phyloP scores from a whole-genome alignment of 2,113 vertebrate genomes.

The Microtus richardsoni region DNA sequence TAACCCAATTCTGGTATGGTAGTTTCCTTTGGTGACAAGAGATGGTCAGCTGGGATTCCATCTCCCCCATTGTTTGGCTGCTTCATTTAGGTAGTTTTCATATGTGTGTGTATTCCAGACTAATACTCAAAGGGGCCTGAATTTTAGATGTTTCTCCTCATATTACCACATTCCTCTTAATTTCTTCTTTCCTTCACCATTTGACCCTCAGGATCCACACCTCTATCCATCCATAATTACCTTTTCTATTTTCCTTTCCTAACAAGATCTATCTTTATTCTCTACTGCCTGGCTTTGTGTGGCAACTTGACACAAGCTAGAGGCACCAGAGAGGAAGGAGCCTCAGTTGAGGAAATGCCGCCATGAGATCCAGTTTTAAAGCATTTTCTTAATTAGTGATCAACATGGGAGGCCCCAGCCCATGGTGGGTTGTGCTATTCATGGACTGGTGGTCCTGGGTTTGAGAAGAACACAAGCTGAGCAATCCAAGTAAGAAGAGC shows the following conservation, averaged over 20 bases:
- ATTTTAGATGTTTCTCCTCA: not conserved
- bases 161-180: not conserved
- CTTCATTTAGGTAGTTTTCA: not conserved
- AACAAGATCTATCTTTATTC: not conserved
- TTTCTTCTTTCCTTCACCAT: not conserved
- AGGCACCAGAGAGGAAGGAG: not conserved
- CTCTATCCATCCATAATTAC: not conserved
- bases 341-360: not conserved
- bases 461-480: not conserved
- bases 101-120: not conserved
- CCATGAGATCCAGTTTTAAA: not conserved
- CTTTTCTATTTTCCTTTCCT: not conserved
- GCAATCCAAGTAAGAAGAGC: not conserved
- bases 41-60: not conserved
- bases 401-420: not conserved
- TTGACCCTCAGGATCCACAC: not conserved
- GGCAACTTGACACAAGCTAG: not conserved
- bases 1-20: not conserved
- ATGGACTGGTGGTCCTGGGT: not conserved
- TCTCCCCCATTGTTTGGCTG: not conserved
- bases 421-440: not conserved
- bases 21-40: not conserved
- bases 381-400: not conserved
- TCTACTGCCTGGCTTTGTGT: not conserved
- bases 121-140: not conserved